phyloP scores from a whole-genome alignment of 2,888 invertebrate species.

The Cyclophora albipunctata region DNA sequence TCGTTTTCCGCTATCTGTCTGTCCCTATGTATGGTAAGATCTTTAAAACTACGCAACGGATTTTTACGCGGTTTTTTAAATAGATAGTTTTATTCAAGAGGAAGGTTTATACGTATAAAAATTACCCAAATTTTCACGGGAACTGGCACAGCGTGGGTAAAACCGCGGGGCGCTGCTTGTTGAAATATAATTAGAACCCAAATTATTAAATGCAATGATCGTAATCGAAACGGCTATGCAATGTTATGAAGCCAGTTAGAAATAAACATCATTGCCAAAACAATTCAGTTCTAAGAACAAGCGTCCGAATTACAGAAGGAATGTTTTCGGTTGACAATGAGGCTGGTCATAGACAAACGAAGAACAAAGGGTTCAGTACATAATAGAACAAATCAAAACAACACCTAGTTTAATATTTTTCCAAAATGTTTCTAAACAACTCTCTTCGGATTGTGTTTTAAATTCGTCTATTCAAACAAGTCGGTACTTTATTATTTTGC shows the following conservation, averaged over 20 bases:
- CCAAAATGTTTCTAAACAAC: conserved; percentile 40
- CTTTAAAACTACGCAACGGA: too few species aligned
- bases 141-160: too few species aligned
- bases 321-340: conserved; percentile 61
- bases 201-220: too few species aligned
- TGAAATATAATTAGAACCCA: too few species aligned
- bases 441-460: conserved; percentile 11
- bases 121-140: too few species aligned
- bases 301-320: conserved; percentile 43
- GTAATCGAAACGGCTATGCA: conserved; percentile 8
- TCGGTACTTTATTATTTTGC: not conserved
- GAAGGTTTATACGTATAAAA: too few species aligned
- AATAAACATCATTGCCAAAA: conserved; percentile 10
- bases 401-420: conserved; percentile 50
- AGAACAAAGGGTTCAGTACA: conserved; percentile 66
- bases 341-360: conserved; percentile 42
- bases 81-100: too few species aligned
- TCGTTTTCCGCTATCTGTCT: too few species aligned
- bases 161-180: too few species aligned
- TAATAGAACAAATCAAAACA: conserved; percentile 65
- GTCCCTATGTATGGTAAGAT: too few species aligned
- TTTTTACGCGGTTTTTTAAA: too few species aligned
- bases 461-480: conserved; percentile 1
- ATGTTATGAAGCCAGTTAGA: conserved; percentile 8
- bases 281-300: conserved; percentile 35